Evolutionary conservation across 2,113 vertebrate species (phyloP), one percentile per base, ranked within the genome.

Genomic region (Eulacestoma nigropectus): DNA sequence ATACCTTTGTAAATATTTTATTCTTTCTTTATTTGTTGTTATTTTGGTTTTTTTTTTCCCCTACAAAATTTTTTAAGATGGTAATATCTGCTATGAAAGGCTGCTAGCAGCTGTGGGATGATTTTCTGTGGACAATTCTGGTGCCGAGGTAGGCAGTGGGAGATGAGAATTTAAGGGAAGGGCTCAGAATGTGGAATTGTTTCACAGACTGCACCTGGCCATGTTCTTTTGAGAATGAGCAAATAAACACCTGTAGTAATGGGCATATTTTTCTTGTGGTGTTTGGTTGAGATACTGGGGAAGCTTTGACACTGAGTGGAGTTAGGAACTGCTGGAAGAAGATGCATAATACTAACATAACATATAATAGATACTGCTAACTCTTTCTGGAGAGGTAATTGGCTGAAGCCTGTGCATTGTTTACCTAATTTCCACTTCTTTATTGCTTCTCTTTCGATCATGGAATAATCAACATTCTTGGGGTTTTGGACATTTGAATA

Each of bases 1-100:
- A 95, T 92, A 79, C 62, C 87, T 75, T 95, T 87, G 90, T 98
- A 97, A 97, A 97, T 98, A 96, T 98, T 98, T 97, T 89, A 97
- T 90, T 81, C 19, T 84, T 7, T 17, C 18, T 63, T 69, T 63
- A 13, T 37, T 55, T 65, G 46, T 63, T 81, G 25, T 17, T 56
- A 35, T 46, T 74, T 56, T 56, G 10, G 0, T 11, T 11, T 32
- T 13, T 59, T 41, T 12, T 13, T 59, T 41, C 10, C 7, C 10
- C 20, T 19, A 29, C 23, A 77, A 89, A 73, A 87, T 87, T 81
- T 93, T 86, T 81, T 23, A 84, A 78, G 50, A 9, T 18, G 27
- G 22, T 56, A 44, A 19, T 86, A 41, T 13, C 19, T 81, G 44
- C 70, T 44, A 30, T n/a, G 10, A 86, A 59, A 90, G 30, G 29